These are phyloP conservation scores for Phalacrocorax carbo DNA, from an alignment of 2,113 vertebrate genomes.

Conservation along the genomic window DNA sequence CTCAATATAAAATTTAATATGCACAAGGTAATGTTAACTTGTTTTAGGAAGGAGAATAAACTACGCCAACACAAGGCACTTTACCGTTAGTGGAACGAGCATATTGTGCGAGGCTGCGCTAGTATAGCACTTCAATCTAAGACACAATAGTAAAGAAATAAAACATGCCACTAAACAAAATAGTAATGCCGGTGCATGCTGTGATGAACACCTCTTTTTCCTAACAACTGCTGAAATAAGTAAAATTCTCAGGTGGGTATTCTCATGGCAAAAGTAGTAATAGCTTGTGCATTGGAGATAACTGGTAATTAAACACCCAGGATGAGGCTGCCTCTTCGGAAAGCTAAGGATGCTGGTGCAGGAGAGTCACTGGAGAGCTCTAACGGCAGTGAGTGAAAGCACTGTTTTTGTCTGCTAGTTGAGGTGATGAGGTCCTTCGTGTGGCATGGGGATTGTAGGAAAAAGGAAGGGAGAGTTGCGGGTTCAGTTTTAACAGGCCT, in stretches of 20 bases:
- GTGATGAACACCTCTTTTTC: background rate
- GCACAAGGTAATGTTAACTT: background rate
- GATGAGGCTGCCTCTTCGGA: background rate
- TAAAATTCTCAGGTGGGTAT: background rate
- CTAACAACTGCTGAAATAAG: background rate
- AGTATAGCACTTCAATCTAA: background rate
- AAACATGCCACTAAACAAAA: background rate
- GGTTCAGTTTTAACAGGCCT: background rate
- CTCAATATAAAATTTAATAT: background rate
- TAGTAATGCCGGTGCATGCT: background rate
- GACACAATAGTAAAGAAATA: background rate
- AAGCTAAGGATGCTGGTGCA: background rate
- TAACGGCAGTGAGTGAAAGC: background rate
- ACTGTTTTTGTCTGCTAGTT: background rate
- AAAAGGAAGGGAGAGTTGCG: background rate
- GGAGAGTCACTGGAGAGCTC: background rate
- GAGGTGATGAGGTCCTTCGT: background rate
- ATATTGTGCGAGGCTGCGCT: background rate
- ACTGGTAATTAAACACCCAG: background rate
- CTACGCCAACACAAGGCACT: background rate
- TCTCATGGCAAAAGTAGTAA: background rate
- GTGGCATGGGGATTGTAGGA: background rate
- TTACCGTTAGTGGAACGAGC: background rate
- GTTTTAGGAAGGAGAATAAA: background rate
- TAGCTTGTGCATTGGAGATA: background rate